phyloP scores from a whole-genome alignment of 2,113 vertebrate genomes.

The Mirounga angustirostris region DNA sequence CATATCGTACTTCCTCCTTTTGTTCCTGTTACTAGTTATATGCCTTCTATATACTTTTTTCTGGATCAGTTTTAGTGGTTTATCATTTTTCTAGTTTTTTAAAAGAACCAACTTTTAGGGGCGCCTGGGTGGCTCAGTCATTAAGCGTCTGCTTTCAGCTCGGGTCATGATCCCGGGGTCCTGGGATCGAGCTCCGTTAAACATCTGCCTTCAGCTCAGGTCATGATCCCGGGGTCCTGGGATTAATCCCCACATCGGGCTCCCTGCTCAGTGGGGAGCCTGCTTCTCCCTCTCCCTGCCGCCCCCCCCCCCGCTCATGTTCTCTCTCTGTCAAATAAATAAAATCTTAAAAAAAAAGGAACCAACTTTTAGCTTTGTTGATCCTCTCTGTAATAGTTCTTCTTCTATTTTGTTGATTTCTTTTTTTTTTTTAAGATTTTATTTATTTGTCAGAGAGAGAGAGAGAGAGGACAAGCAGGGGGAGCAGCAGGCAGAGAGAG shows the following conservation, averaged over 20 bases:
- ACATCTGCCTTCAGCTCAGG: no score
- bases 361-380: neutral
- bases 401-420: conserved; percentile 25
- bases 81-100: conserved; percentile 47
- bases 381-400: neutral
- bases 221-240: no score
- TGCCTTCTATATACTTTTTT: neutral
- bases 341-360: neutral
- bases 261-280: no score
- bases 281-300: no score
- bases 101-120: neutral
- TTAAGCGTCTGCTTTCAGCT: no score
- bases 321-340: no score
- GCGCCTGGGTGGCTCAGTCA: no score
- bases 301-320: no score
- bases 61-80: neutral
- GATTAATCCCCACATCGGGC: no score
- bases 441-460: neutral
- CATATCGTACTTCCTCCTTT: neutral
- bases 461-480: neutral
- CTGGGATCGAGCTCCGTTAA: no score
- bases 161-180: no score
- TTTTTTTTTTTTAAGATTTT: neutral
- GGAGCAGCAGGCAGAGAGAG: neutral
- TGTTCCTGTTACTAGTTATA: neutral